Evolutionary conservation across 1,140 invertebrate genomes (phyloP).

Genomic region (Hylyphantes graminicola): DNA sequence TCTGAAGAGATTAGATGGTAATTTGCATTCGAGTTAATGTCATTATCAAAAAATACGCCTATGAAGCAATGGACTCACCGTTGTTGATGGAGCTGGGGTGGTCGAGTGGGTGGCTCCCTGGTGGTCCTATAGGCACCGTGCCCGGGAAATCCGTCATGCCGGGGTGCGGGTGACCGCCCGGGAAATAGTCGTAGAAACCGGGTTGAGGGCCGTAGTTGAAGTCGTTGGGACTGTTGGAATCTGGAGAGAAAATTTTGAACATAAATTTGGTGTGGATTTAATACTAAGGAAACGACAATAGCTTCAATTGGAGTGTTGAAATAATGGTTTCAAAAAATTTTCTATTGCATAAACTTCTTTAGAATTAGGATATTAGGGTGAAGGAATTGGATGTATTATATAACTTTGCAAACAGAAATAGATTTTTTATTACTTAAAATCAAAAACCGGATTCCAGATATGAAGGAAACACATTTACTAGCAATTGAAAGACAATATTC

Average conservation of each 20-base stretch:
- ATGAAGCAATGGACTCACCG: slow-evolving; percentile 5
- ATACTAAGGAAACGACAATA: background rate
- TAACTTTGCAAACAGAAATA: too few species aligned
- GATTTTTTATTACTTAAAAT: too few species aligned
- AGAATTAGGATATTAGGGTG: background rate
- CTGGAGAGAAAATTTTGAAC: slow-evolving; percentile 18
- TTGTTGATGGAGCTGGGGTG: slow-evolving; percentile 31
- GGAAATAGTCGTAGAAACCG: slow-evolving; percentile 59
- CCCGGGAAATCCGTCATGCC: slow-evolving; percentile 60
- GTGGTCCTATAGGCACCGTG: slow-evolving; percentile 60
- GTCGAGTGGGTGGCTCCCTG: slow-evolving; percentile 4
- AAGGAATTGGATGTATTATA: too few species aligned
- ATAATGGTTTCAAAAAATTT: background rate
- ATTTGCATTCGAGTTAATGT: background rate
- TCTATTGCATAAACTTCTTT: background rate
- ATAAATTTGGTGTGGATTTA: background rate
- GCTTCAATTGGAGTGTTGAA: background rate
- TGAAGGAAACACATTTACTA: too few species aligned
- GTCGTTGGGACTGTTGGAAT: slow-evolving; percentile 58
- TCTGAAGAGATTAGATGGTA: background rate
- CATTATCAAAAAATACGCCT: background rate
- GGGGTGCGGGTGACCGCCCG: slow-evolving; percentile 38
- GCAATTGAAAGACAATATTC: too few species aligned
- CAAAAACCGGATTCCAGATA: too few species aligned
- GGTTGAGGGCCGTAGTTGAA: slow-evolving; percentile 58